Evolutionary conservation across 2,888 invertebrate genomes (phyloP).

Genomic region (Chesias legatella): DNA sequence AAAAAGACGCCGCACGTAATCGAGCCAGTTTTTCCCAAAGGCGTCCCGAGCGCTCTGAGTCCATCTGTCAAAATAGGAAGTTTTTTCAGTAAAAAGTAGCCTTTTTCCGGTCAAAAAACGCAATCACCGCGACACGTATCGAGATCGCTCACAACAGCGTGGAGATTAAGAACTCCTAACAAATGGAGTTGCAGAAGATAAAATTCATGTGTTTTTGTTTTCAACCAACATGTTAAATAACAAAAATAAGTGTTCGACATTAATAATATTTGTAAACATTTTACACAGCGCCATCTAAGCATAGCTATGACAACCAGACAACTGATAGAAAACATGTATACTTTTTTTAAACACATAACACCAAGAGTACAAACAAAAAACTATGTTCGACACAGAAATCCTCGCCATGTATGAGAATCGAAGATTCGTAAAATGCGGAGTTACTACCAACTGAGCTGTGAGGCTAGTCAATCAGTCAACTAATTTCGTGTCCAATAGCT

Average conservation of each 20-base stretch:
- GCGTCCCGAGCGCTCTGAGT: slow-evolving; percentile 12
- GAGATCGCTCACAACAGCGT: slow-evolving; percentile 28
- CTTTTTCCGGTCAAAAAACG: slow-evolving; percentile 29
- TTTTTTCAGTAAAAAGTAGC: slow-evolving; percentile 29
- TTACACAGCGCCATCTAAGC: too few relatives aligned
- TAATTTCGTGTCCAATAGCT: slow-evolving; percentile 2
- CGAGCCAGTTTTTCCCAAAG: slow-evolving; percentile 18
- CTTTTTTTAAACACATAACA: too few relatives aligned
- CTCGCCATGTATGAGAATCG: too few relatives aligned
- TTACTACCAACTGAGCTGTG: too few relatives aligned
- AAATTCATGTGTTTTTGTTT: not conserved
- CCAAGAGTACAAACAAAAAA: too few relatives aligned
- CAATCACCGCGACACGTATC: slow-evolving; percentile 35
- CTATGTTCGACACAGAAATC: too few relatives aligned
- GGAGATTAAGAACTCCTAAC: not conserved
- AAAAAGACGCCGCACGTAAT: slow-evolving; percentile 13
- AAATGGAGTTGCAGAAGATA: slow-evolving; percentile 1
- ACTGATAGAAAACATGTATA: too few relatives aligned
- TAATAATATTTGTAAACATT: too few relatives aligned
- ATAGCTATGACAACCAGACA: too few relatives aligned
- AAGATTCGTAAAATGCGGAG: too few relatives aligned
- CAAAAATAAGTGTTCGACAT: too few relatives aligned
- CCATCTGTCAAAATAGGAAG: slow-evolving; percentile 35
- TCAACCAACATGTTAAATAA: not conserved
- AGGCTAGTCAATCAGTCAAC: too few relatives aligned